Evolutionary conservation across 1,140 invertebrate species (phyloP), one percentile per base, ranked within the genome.

Genomic region (Drosophila bipectinata): DNA sequence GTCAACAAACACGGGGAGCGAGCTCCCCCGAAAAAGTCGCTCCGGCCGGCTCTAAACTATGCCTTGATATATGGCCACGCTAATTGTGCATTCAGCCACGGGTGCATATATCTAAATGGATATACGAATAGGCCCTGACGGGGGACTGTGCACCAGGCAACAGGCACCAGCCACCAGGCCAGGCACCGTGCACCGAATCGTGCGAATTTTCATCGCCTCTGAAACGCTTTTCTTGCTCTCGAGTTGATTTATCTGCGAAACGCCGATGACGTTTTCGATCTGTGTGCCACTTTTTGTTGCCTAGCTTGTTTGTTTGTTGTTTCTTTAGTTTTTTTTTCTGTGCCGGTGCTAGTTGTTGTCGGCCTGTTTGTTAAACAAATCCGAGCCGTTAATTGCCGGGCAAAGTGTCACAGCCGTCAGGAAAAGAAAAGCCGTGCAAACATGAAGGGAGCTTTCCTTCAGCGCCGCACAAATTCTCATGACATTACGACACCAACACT

Each of bases 281-380:
- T 72, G 44, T 76, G 59, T 67, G 56, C 73, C 73, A 77, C 63
- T 77, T 77, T 77, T 69, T 77, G 62, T 68, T 49, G n/a, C 54
- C 34, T 37, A 18, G 9, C 59, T 58, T 80, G 64, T 77, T 66
- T 62, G 60, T 59, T 57, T 72, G 28, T 51, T 57, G 53, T 79
- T 63, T 44, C 53, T 74, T 67, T 9, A 5, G 41, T 76, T 58
- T 74, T 76, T 62, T 77, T 7, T 24, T 47, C 24, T 28, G 32
- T 67, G 54, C 58, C 57, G 47, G 45, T 75, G 47, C 26, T 48
- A 45, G 47, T 63, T 34, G 51, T 77, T 77, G 73, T 77, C 56
- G 45, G 69, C 47, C 83, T 82, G 83, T 85, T 88, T 85, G 82
- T 85, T 85, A 88, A 85, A 87, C 83, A 85, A 85, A 85, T 85